Percentiles rank a stretch among this genome's conserved stretches.
These are phyloP conservation scores for Cosmorhoe ocellata DNA, from an alignment of 2,888 invertebrate species.

Conservation along the genomic window DNA sequence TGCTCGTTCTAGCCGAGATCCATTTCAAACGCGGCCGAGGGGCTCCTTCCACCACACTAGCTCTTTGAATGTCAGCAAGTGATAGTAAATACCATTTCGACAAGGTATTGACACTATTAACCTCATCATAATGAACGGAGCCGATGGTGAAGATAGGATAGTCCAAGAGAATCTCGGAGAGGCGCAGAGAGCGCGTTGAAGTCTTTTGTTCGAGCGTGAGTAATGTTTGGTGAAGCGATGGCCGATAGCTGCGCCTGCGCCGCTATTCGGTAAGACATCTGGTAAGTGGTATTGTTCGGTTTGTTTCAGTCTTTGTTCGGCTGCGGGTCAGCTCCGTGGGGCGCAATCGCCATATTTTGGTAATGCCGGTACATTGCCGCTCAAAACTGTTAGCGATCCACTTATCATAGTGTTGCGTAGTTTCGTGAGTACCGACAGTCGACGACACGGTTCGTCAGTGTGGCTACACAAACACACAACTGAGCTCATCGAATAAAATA, in stretches of 20 bases:
- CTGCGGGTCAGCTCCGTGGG: slow-evolving; percentile 10
- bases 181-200: slow-evolving; percentile 26
- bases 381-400: background rate
- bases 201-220: slow-evolving; percentile 29
- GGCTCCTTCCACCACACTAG: background rate
- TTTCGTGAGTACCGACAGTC: no score
- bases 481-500: no score
- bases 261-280: background rate
- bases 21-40: no score
- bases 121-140: slow-evolving; percentile 1
- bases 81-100: background rate
- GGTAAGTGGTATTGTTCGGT: slow-evolving; percentile 15
- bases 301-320: slow-evolving; percentile 16
- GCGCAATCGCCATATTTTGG: slow-evolving; percentile 8
- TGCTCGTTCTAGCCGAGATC: background rate
- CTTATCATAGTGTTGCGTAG: no score
- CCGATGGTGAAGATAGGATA: slow-evolving; percentile 6
- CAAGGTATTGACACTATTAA: slow-evolving; percentile 14
- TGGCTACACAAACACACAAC: no score
- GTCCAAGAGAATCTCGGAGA: slow-evolving; percentile 5
- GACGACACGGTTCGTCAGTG: no score
- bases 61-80: background rate
- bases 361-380: slow-evolving; percentile 9
- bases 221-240: slow-evolving; percentile 7
- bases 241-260: background rate